phyloP scores from a whole-genome alignment of 35 echinoderm and acorn worm genomes.

The Apostichopus japonicus region DNA sequence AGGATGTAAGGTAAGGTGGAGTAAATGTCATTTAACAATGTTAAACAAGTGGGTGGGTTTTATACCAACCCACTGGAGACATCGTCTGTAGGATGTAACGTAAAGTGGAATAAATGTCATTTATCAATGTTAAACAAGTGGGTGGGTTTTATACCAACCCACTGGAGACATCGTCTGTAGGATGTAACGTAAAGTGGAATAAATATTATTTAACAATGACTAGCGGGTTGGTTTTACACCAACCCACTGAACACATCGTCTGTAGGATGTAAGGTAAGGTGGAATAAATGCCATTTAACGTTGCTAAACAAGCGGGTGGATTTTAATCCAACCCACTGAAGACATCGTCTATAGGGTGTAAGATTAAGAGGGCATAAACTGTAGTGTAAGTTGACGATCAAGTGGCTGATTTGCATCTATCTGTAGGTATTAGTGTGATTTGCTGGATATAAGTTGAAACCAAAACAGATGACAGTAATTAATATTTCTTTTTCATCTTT shows the following conservation, averaged over 20 bases:
- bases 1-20: neutral
- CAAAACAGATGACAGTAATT: too few relatives aligned
- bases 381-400: neutral
- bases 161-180: neutral
- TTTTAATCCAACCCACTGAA: neutral
- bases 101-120: neutral
- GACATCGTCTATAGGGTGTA: neutral
- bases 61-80: neutral
- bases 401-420: too few relatives aligned
- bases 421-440: too few relatives aligned
- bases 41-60: neutral
- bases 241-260: neutral
- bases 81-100: neutral
- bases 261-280: neutral
- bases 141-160: neutral
- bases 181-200: neutral
- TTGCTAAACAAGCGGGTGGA: neutral
- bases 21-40: neutral
- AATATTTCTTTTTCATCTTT: too few relatives aligned
- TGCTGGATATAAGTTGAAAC: too few relatives aligned
- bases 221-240: neutral
- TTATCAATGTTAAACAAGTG: neutral
- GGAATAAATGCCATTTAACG: neutral
- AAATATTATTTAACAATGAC: neutral
- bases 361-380: neutral